Evolutionary conservation across 2,113 vertebrate genomes (phyloP), one percentile per base, ranked within the genome.

Genomic region (Cromileptes altivelis): DNA sequence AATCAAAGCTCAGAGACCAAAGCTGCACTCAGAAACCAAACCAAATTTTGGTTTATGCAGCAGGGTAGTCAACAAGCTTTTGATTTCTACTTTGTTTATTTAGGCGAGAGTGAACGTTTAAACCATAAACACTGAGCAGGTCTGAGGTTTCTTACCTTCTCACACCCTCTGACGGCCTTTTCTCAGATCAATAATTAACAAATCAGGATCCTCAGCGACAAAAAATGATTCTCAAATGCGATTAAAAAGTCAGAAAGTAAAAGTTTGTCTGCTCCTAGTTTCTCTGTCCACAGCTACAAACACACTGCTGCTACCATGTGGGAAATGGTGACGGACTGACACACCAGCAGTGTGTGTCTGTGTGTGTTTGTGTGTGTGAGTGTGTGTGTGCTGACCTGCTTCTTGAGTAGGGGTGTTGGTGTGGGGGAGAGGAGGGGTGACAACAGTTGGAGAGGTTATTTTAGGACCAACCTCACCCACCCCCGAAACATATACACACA

Each of bases 361-460:
- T 50, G 52, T 45, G 61, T 70, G 70, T 56, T 57, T 78, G 61
- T 78, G 67, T 69, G 49, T 53, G 30, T 60, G 69, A 69, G 55
- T 69, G 76, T 70, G 65, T 88, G 76, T 84, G 58, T 77, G 80
- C 3, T 89, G 90, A 92, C 92, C 91, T 90, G 77, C 57, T 88
- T 92, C 86, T 89, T 80, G 45, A 5, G 6, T 6, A 65, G 70
- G 85, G 61, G 82, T 76, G 75, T 60, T 64, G 71, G 73, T 64
- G 81, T 58, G 45, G 45, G 69, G 52, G 52, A 56, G 58, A 17
- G 82, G 90, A 75, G 89, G 89, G 82, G 89, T 74, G 75, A 90
- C 90, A 94, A 93, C 93, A 94, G 91, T 92, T 94, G 90, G 86
- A 63, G 30, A 85, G 57, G 85, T 81, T 93, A 94, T 94, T 92